A percentile compares a stretch with the other conserved stretches of the same genome.
These are phyloP conservation scores for Thinocorus orbignyianus DNA, from an alignment of 2,113 vertebrate genomes.

Conservation along the genomic window DNA sequence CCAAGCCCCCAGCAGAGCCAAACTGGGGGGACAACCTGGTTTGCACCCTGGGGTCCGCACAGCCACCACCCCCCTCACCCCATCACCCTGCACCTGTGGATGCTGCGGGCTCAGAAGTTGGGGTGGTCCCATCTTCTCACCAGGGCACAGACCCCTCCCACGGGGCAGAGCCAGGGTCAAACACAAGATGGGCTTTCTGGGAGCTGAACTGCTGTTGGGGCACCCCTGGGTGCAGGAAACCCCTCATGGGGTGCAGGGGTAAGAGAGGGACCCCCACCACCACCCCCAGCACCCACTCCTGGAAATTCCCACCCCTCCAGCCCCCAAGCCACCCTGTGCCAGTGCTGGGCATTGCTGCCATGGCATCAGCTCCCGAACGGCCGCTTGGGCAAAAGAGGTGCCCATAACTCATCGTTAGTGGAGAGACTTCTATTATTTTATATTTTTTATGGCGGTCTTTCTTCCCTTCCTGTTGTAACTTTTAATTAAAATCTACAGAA, in stretches of 20 bases:
- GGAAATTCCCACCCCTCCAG: neutral
- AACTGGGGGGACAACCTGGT: too few relatives aligned
- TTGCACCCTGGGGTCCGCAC: too few relatives aligned
- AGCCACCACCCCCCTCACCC: too few relatives aligned
- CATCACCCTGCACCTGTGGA: too few relatives aligned
- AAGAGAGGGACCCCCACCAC: neutral
- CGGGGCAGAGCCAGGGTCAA: neutral
- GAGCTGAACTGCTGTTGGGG: neutral
- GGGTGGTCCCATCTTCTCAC: fast-evolving
- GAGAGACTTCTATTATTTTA: neutral
- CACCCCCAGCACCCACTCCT: fast-evolving
- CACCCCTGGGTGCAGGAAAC: neutral
- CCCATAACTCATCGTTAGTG: neutral
- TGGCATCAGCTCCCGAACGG: fast-evolving
- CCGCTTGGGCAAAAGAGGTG: neutral
- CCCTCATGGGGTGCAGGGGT: fast-evolving
- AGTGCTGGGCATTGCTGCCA: fast-evolving
- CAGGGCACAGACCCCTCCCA: fast-evolving
- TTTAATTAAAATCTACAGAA: constrained; percentile 59
- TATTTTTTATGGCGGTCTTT: neutral
- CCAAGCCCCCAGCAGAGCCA: fast-evolving
- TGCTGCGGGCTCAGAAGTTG: too few relatives aligned
- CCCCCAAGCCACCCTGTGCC: neutral
- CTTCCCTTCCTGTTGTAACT: neutral
- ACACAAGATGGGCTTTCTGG: fast-evolving